Conservation (phyloP, 2,113 vertebrate genomes). For the Tamias sibiricus region DNA sequence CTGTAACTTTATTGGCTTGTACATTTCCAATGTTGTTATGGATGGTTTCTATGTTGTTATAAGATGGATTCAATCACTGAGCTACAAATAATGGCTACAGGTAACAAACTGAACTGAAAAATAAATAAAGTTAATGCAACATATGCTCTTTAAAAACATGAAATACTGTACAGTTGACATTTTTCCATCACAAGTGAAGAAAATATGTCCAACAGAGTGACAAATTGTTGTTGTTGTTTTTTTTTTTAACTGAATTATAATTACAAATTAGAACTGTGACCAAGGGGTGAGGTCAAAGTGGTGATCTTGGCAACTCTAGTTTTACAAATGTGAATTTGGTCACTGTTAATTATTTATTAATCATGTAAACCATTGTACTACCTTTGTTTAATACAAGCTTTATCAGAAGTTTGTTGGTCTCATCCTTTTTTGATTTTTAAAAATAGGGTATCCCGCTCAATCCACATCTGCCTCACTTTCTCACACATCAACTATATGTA, state of each 20-base stretch:
- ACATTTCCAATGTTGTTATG: conserved; percentile 36
- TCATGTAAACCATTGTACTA: neutral
- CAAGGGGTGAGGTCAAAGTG: neutral
- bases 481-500: neutral
- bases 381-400: neutral
- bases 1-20: neutral
- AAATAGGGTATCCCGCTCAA: neutral
- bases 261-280: neutral
- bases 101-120: conserved; percentile 2
- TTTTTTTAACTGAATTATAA: neutral
- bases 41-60: neutral
- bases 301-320: neutral
- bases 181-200: neutral
- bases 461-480: neutral
- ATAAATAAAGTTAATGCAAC: neutral
- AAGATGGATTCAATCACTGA: neutral
- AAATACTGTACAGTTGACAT: neutral
- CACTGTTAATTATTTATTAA: neutral
- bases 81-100: neutral
- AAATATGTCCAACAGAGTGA: neutral
- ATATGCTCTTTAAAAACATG: neutral
- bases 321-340: neutral
- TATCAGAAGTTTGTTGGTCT: neutral
- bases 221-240: neutral
- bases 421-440: neutral